These are phyloP conservation scores for Ranitomeya imitator DNA, from an alignment of 2,113 vertebrate species.

Conservation along the genomic window DNA sequence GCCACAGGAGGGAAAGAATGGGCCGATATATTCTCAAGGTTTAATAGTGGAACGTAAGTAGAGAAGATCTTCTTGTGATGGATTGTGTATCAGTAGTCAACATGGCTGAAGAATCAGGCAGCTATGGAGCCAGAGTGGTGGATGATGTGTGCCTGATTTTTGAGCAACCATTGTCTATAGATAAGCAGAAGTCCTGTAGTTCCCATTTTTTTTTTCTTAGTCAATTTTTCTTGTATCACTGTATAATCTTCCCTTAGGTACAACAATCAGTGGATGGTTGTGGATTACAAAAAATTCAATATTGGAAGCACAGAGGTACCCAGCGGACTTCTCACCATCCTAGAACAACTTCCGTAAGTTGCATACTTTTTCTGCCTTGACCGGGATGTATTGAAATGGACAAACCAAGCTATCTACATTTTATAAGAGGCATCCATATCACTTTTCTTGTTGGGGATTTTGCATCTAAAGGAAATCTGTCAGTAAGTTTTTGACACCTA, in stretches of 20 bases:
- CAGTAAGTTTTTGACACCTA: too few species aligned
- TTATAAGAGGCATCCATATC: neutral
- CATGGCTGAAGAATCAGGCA: neutral
- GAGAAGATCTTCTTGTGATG: neutral
- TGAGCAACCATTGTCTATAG: too few species aligned
- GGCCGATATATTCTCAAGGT: slow-evolving; percentile 77
- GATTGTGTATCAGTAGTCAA: too few species aligned
- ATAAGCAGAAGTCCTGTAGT: neutral
- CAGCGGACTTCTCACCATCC: slow-evolving; percentile 76
- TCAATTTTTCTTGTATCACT: neutral
- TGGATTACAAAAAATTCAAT: slow-evolving; percentile 85
- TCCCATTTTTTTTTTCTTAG: neutral
- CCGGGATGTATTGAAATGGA: neutral
- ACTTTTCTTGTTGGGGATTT: neutral
- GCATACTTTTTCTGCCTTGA: neutral
- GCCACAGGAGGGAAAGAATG: slow-evolving; percentile 77
- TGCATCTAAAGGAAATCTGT: neutral
- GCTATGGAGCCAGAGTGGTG: neutral
- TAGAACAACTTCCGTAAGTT: slow-evolving; percentile 96
- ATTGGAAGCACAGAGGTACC: slow-evolving; percentile 64
- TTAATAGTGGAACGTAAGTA: slow-evolving; percentile 95
- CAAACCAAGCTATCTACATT: neutral
- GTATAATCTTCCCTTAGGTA: slow-evolving; percentile 73
- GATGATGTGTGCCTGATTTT: neutral
- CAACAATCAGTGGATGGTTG: slow-evolving; percentile 98